Conservation (phyloP, 2,888 invertebrate species). For the Apamea sordens region DNA sequence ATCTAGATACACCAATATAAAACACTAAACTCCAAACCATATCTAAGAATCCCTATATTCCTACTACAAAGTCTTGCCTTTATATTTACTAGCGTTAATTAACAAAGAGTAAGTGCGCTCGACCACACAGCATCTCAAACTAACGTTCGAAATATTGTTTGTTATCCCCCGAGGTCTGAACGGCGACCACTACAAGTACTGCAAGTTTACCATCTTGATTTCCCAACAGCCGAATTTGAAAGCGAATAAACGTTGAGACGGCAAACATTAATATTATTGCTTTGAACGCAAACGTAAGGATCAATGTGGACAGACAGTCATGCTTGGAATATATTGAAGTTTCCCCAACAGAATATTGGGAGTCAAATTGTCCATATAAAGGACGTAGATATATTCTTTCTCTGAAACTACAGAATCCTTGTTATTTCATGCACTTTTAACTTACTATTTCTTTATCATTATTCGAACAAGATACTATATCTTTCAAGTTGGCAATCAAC, state of each 20-base stretch:
- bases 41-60: background rate
- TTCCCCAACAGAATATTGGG: slow-evolving; percentile 9
- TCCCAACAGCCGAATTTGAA: slow-evolving; percentile 85
- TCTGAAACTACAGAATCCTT: background rate
- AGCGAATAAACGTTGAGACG: slow-evolving; percentile 77
- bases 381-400: background rate
- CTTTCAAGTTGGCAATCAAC: slow-evolving; percentile 69
- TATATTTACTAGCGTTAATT: slow-evolving; percentile 45
- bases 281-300: slow-evolving; percentile 59
- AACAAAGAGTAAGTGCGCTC: slow-evolving; percentile 52
- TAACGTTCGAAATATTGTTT: slow-evolving; percentile 72
- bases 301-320: slow-evolving; percentile 40
- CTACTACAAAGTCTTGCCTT: background rate
- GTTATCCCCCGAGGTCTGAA: slow-evolving; percentile 73
- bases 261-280: slow-evolving; percentile 70
- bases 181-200: slow-evolving; percentile 77
- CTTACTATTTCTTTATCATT: slow-evolving; percentile 30
- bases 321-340: slow-evolving; percentile 11
- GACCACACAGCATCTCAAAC: slow-evolving; percentile 66
- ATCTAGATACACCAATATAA: background rate
- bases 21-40: background rate
- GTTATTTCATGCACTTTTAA: background rate
- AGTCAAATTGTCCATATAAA: background rate
- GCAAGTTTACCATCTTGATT: slow-evolving; percentile 86
- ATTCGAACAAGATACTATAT: slow-evolving; percentile 41